Conservation (phyloP, 2,113 vertebrate genomes). For the Atractosteus spatula region DNA sequence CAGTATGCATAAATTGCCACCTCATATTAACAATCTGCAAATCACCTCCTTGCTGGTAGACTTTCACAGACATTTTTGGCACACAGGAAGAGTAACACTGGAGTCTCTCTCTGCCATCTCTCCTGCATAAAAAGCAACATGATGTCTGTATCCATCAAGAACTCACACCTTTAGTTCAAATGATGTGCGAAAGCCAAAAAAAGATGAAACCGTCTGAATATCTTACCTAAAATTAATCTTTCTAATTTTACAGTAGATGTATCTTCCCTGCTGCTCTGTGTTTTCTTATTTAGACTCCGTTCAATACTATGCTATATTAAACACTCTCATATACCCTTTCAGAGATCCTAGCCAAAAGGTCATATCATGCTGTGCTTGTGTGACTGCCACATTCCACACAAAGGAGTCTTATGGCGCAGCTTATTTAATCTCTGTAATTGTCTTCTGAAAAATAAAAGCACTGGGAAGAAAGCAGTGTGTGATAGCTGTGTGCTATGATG, state of each 20-base stretch:
- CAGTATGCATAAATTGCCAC: no score
- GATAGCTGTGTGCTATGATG: neutral
- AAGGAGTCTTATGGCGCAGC: neutral
- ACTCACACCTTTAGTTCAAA: neutral
- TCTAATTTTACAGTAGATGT: neutral
- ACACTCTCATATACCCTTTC: neutral
- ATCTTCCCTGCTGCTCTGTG: neutral
- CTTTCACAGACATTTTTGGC: no score
- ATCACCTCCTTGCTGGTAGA: no score
- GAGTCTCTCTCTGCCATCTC: no score
- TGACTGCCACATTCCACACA: neutral
- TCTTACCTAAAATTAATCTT: neutral
- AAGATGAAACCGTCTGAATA: neutral
- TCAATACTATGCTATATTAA: neutral
- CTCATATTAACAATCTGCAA: no score
- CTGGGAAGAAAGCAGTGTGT: neutral
- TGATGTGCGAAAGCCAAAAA: no score
- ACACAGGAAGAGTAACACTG: neutral
- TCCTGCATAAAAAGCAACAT: neutral
- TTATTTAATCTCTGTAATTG: neutral
- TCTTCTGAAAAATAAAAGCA: no score
- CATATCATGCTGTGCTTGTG: neutral
- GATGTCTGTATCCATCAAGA: neutral
- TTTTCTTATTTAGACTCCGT: neutral
- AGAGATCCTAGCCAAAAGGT: constrained; percentile 9